A percentile compares a stretch with the other conserved stretches of the same genome.
Conservation (phyloP, 2,113 vertebrate genomes). For the Mustela nigripes region DNA sequence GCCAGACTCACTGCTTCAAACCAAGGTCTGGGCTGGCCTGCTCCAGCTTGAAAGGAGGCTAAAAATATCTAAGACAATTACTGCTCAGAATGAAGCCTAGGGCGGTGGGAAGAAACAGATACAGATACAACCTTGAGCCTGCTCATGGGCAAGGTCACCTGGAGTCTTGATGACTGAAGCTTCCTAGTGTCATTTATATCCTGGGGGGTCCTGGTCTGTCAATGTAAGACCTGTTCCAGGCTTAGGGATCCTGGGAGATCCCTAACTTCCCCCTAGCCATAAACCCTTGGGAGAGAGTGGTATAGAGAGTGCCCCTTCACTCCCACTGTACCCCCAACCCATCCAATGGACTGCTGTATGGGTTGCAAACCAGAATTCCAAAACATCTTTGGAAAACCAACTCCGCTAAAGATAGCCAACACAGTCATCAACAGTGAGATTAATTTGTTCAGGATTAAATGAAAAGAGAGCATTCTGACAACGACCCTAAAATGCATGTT, state of each 20-base stretch:
- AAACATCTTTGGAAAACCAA: background rate
- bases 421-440: background rate
- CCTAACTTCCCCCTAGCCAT: background rate
- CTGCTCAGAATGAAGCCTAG: background rate
- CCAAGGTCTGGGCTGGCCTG: background rate
- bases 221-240: background rate
- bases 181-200: background rate
- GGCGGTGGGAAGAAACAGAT: background rate
- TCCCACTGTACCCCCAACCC: too few species aligned
- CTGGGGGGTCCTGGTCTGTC: background rate
- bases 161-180: background rate
- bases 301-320: background rate
- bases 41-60: slow-evolving; percentile 13
- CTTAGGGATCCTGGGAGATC: background rate
- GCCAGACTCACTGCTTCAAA: slow-evolving; percentile 33
- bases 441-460: background rate
- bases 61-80: slow-evolving; percentile 28
- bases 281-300: background rate
- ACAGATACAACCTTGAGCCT: background rate
- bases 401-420: background rate
- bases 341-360: background rate
- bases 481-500: background rate
- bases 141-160: background rate
- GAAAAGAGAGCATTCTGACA: background rate
- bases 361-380: background rate